Base-by-base conservation (phyloP, 2,113 vertebrate species). In the Peucedramus taeniatus region DNA sequence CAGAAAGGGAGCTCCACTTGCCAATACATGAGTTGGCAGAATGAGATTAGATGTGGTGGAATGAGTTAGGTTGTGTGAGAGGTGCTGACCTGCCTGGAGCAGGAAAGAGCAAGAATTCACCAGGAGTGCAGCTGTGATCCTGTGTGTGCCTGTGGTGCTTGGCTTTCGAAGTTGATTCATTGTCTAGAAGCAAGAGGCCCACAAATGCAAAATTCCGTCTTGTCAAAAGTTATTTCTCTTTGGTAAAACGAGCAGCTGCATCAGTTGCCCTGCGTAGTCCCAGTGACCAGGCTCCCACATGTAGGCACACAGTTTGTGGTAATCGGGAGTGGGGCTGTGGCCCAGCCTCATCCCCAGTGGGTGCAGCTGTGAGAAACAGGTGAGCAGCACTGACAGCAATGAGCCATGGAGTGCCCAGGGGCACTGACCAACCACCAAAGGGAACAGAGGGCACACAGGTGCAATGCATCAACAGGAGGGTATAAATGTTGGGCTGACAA, bases 11-110 rank as follows among this genome's bases (percentile, higher is more conserved):
- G 19, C 37, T 68, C 28, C 22, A 5, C 14, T 24, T 33, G 50
- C 37, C n/a, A 4, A 0, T 2, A 0, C 6, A 28, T 23, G 47
- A 15, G 8, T 7, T 80, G 59, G 40, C 21, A n/a, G 63, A 21
- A 37, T 6, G 64, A 42, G 45, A 9, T 0, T 16, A 42, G 59
- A 11, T 40, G 59, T 6, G 4, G 51, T 12, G 31, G 22, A 22
- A n/a, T 13, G 50, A 23, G 15, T 35, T 7, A 3, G 47, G 27
- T 28, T 60, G n/a, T 64, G 35, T 31, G 42, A 33, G 47, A 47
- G 16, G 16, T 49, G 35, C 51, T 90, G 82, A 16, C 11, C 65
- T 86, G 50, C 37, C 30, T 3, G 7, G 39, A 42, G 53, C 40
- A 71, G 63, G 53, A 51, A 47, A 54, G 53, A 31, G 16, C 12